Conservation (phyloP, 2,113 vertebrate species). For the Ageneiosus marmoratus region DNA sequence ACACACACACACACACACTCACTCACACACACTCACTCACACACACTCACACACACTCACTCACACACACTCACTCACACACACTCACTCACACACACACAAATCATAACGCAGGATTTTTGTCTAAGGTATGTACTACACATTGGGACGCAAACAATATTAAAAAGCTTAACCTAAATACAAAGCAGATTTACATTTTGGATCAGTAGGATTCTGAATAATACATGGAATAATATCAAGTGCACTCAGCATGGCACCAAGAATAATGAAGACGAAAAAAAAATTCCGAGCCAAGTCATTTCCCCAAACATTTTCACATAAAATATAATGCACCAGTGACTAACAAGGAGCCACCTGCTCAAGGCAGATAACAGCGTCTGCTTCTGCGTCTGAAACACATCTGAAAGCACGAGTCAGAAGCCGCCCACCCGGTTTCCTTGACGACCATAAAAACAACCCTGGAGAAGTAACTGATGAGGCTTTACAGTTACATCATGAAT, state of each 20-base stretch:
- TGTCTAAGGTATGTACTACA: background rate
- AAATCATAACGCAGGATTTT: no score
- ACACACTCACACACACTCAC: no score
- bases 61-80: no score
- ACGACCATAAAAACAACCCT: background rate
- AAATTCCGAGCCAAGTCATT: background rate
- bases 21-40: no score
- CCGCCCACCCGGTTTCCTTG: background rate
- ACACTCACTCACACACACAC: no score
- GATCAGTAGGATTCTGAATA: background rate
- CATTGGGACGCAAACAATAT: background rate
- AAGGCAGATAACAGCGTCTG: background rate
- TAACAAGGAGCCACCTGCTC: background rate
- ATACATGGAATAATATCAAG: background rate
- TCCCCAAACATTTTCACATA: background rate
- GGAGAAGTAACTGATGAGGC: background rate
- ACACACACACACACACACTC: no score
- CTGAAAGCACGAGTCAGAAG: background rate
- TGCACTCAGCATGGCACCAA: background rate
- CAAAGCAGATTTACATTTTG: background rate
- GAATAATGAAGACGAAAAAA: background rate
- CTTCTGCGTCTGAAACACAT: background rate
- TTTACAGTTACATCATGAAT: background rate
- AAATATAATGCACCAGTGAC: conserved; percentile 17
- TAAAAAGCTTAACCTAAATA: background rate